These are phyloP conservation scores for Atrina japonica DNA, from an alignment of 2,888 invertebrate species.

Conservation along the genomic window DNA sequence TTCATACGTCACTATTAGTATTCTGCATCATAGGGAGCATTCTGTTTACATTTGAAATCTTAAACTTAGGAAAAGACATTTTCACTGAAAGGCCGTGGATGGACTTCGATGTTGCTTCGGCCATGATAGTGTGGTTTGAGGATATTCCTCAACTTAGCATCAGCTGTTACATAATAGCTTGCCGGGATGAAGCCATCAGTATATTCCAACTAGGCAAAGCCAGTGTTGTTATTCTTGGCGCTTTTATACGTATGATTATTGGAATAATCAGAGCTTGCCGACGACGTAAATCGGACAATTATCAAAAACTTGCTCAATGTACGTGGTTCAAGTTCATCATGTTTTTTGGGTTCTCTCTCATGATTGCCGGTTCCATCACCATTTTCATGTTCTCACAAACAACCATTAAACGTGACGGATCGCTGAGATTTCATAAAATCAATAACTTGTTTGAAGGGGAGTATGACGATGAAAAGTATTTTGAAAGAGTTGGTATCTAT, in stretches of 20 bases:
- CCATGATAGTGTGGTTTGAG: slow-evolving; percentile 60
- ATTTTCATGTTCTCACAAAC: slow-evolving; percentile 64
- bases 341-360: slow-evolving; percentile 54
- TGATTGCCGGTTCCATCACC: slow-evolving; percentile 46
- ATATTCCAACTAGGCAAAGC: slow-evolving; percentile 65
- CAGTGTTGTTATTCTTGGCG: slow-evolving; percentile 53
- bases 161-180: slow-evolving; percentile 58
- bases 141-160: slow-evolving; percentile 61
- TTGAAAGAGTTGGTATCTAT: slow-evolving; percentile 56
- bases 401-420: slow-evolving; percentile 33
- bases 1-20: slow-evolving; percentile 48
- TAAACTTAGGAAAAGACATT: slow-evolving; percentile 49
- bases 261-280: slow-evolving; percentile 49
- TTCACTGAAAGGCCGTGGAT: slow-evolving; percentile 50
- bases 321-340: slow-evolving; percentile 48
- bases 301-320: slow-evolving; percentile 22
- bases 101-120: slow-evolving; percentile 53
- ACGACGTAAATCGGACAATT: slow-evolving; percentile 1
- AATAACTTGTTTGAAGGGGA: slow-evolving; percentile 49
- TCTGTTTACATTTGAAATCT: slow-evolving; percentile 50
- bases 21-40: slow-evolving; percentile 62
- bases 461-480: slow-evolving; percentile 62
- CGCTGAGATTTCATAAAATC: slow-evolving; percentile 50
- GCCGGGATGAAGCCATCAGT: slow-evolving; percentile 67
- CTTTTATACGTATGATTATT: slow-evolving; percentile 51